These are phyloP conservation scores for Platanista minor DNA, from an alignment of 2,113 vertebrate species.

Conservation along the genomic window DNA sequence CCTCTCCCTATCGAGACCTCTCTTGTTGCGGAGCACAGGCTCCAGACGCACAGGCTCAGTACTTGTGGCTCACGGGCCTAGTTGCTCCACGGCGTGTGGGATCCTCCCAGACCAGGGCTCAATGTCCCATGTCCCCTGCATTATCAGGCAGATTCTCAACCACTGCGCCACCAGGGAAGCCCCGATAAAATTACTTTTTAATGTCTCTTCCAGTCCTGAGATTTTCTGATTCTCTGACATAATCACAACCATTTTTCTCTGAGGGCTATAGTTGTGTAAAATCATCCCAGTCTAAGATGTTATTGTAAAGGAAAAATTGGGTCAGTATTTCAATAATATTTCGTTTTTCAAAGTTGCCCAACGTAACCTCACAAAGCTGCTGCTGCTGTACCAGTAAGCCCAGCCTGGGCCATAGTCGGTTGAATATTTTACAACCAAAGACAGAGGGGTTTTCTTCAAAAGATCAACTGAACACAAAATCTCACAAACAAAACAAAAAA, in stretches of 20 bases:
- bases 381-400: neutral
- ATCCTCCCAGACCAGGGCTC: too few relatives aligned
- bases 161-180: too few relatives aligned
- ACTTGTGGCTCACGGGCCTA: too few relatives aligned
- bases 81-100: too few relatives aligned
- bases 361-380: neutral
- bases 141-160: too few relatives aligned
- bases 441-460: neutral
- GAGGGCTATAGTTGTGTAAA: neutral
- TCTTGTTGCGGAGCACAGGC: too few relatives aligned
- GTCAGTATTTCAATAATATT: slow-evolving; percentile 22
- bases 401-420: neutral
- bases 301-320: slow-evolving; percentile 1
- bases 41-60: too few relatives aligned
- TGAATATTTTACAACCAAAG: neutral
- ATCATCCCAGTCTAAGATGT: neutral
- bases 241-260: neutral
- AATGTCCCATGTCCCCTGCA: too few relatives aligned
- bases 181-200: neutral
- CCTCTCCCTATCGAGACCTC: too few relatives aligned
- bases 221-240: neutral
- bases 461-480: neutral
- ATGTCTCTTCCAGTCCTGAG: neutral
- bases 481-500: neutral
- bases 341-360: slow-evolving; percentile 54